These are phyloP conservation scores for Papilio xuthus DNA, from an alignment of 1,140 invertebrate species.

Conservation along the genomic window DNA sequence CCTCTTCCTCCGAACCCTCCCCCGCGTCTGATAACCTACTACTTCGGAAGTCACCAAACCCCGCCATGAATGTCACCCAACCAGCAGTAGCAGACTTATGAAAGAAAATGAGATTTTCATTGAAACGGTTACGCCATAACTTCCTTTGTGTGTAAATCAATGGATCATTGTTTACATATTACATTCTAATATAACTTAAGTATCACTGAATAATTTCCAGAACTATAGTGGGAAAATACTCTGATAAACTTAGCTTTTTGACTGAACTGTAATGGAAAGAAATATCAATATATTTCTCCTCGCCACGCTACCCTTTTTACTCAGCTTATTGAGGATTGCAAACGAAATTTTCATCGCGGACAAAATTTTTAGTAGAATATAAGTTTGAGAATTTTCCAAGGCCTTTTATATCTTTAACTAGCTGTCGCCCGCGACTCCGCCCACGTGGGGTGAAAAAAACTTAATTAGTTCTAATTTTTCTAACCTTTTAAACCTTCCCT, in stretches of 20 bases:
- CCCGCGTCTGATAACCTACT: constrained; percentile 77
- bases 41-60: constrained; percentile 80
- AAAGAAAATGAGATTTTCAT: constrained; percentile 78
- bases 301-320: not conserved
- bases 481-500: too few relatives aligned
- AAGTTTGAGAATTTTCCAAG: not conserved
- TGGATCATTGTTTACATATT: constrained; percentile 61
- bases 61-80: constrained; percentile 73
- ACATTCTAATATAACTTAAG: constrained; percentile 40
- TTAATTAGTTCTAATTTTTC: too few relatives aligned
- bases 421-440: too few relatives aligned
- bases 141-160: constrained; percentile 67
- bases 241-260: not conserved
- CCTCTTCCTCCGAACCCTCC: constrained; percentile 46
- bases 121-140: constrained; percentile 65
- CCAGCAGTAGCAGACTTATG: constrained; percentile 67
- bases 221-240: not conserved
- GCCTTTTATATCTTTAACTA: not conserved
- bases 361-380: not conserved
- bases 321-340: not conserved
- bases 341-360: not conserved
- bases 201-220: constrained; percentile 1
- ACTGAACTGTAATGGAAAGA: not conserved
- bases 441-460: too few relatives aligned
- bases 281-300: not conserved